Conservation (phyloP, 2,113 vertebrate genomes). For the Pachyramphus minor region DNA sequence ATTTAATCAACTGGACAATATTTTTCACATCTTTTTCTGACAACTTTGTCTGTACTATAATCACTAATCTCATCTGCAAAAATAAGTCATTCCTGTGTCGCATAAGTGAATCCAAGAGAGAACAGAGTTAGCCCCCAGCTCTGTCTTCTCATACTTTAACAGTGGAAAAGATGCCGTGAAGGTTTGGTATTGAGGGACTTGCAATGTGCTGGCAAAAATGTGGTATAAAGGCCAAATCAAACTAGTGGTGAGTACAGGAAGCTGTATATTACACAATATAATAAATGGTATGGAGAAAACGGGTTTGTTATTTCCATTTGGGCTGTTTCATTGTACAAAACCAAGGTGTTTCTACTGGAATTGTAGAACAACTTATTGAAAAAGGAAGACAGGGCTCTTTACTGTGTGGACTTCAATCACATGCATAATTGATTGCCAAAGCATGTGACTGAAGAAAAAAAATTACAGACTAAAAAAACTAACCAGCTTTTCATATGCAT, state of each 20-base stretch:
- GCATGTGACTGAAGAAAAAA: not conserved
- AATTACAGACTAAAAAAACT: not conserved
- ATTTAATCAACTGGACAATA: constrained; percentile 54
- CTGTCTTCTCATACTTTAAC: not conserved
- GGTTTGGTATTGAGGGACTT: not conserved
- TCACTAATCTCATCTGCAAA: not conserved
- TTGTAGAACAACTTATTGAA: not conserved
- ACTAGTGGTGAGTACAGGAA: not conserved
- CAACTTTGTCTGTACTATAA: not conserved
- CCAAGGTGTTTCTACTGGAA: not conserved
- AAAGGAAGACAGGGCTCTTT: not conserved
- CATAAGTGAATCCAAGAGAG: not conserved
- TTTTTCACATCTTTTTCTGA: not conserved
- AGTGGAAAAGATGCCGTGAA: not conserved
- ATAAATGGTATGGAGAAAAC: not conserved
- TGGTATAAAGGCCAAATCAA: not conserved
- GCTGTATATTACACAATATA: not conserved
- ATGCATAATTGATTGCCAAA: not conserved
- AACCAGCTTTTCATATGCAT: not conserved
- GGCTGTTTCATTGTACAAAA: not conserved
- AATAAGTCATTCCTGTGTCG: not conserved
- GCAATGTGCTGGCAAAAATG: not conserved
- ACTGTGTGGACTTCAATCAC: not conserved
- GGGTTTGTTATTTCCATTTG: not conserved
- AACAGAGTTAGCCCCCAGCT: not conserved